These are phyloP conservation scores for Spongilla lacustris DNA, from an alignment of 37 sponge, comb jelly and placozoan genomes.

Conservation along the genomic window DNA sequence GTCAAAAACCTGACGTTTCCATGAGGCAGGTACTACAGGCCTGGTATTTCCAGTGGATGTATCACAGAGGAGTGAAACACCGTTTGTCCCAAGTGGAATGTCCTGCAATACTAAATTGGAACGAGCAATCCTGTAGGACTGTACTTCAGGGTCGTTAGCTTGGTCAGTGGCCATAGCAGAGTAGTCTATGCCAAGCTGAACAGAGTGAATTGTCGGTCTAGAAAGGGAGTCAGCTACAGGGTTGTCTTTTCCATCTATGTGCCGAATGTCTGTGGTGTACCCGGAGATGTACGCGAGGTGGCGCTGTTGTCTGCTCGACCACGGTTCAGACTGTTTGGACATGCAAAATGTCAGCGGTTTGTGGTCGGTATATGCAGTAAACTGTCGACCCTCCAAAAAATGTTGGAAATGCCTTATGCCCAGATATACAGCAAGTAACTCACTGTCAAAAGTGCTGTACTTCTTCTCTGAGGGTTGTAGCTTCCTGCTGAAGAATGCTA, in stretches of 20 bases:
- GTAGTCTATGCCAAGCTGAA: conserved; percentile 9
- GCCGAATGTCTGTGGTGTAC: conserved; percentile 42
- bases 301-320: conserved; percentile 19
- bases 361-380: conserved; percentile 26
- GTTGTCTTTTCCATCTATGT: conserved; percentile 18
- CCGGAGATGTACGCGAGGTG: conserved; percentile 26
- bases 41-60: conserved; percentile 32
- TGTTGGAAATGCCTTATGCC: conserved; percentile 33
- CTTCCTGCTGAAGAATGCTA: too few relatives aligned
- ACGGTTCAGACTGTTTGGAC: conserved; percentile 2
- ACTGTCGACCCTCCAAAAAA: conserved; percentile 35
- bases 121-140: conserved; percentile 29
- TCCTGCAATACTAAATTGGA: conserved; percentile 6
- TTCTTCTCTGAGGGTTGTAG: conserved; percentile 18
- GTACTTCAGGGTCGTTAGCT: conserved; percentile 25
- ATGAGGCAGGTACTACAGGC: conserved; percentile 41
- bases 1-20: conserved; percentile 30
- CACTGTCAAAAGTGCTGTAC: conserved; percentile 46
- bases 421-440: conserved; percentile 32
- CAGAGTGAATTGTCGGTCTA: not conserved
- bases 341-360: conserved; percentile 24
- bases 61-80: conserved; percentile 28
- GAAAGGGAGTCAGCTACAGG: conserved; percentile 28
- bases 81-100: conserved; percentile 5
- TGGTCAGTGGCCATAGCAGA: conserved; percentile 36